A percentile compares a stretch with the other conserved stretches of the same genome.
phyloP scores from a whole-genome alignment of 2,113 vertebrate species.

The Megalops atlanticus region DNA sequence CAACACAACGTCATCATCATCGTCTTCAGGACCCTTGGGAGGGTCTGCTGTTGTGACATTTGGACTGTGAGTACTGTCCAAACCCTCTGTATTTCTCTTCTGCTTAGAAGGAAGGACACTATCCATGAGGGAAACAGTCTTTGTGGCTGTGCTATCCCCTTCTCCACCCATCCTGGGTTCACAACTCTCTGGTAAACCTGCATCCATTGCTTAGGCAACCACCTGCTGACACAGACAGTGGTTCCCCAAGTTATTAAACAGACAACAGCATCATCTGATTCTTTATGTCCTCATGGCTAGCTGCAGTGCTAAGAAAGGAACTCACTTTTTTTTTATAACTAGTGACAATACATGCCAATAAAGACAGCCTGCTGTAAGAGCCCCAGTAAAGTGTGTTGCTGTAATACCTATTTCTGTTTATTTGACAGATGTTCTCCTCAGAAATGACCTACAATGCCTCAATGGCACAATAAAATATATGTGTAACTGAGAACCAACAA shows the following conservation, averaged over 20 bases:
- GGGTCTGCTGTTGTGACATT: conserved; percentile 56
- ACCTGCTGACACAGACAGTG: conserved; percentile 64
- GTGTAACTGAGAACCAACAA: no score
- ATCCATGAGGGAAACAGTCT: conserved; percentile 79
- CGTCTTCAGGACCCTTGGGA: conserved; percentile 57
- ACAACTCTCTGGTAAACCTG: conserved; percentile 72
- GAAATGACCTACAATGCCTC: no score
- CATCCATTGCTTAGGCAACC: conserved; percentile 83
- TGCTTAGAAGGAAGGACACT: conserved; percentile 76
- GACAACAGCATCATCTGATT: conserved; percentile 23
- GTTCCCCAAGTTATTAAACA: background rate
- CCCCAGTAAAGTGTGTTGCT: no score
- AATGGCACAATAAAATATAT: no score
- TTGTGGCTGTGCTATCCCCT: conserved; percentile 51
- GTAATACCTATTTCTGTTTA: no score
- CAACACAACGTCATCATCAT: conserved; percentile 92
- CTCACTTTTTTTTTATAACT: no score
- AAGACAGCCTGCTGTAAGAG: no score
- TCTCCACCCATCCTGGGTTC: conserved; percentile 68
- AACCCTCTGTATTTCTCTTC: conserved; percentile 45
- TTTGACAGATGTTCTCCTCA: no score
- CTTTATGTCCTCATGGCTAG: background rate
- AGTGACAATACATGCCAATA: no score
- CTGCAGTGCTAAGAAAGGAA: background rate
- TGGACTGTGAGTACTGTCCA: conserved; percentile 43